Evolutionary conservation across 2,797 vertebrate species (phyloP).

Genomic region (Octomys mimax): DNA sequence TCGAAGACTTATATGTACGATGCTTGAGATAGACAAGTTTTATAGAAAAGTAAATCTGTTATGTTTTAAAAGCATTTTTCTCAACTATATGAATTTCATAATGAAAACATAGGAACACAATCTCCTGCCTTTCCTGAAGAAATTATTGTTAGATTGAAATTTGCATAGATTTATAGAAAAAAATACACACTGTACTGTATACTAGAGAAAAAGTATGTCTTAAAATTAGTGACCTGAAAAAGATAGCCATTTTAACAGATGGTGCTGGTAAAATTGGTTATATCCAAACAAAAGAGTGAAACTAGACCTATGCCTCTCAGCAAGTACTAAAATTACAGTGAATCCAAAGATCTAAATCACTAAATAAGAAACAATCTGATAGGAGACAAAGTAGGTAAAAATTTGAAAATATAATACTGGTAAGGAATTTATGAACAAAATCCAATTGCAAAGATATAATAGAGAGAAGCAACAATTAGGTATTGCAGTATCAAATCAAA

Average conservation of each 20-base stretch:
- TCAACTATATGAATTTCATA: neutral
- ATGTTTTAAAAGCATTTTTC: neutral
- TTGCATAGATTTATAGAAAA: neutral
- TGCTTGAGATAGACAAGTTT: neutral
- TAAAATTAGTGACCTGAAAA: neutral
- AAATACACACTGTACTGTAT: neutral
- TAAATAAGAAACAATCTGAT: neutral
- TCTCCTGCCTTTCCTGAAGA: neutral
- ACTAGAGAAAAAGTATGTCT: neutral
- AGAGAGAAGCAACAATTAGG: neutral
- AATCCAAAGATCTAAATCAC: neutral
- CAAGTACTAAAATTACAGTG: neutral
- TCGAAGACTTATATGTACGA: neutral
- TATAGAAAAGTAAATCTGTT: neutral
- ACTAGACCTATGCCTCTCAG: neutral
- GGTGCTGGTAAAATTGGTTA: neutral
- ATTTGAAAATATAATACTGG: neutral
- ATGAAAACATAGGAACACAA: neutral
- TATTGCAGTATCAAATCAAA: neutral
- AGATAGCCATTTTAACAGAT: neutral
- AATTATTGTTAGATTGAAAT: neutral
- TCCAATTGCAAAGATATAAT: neutral
- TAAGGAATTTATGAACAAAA: neutral
- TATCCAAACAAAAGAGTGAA: neutral
- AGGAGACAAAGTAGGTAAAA: neutral